Evolutionary conservation across 1,140 invertebrate species (phyloP).

Genomic region (Drosophila kohkoa): DNA sequence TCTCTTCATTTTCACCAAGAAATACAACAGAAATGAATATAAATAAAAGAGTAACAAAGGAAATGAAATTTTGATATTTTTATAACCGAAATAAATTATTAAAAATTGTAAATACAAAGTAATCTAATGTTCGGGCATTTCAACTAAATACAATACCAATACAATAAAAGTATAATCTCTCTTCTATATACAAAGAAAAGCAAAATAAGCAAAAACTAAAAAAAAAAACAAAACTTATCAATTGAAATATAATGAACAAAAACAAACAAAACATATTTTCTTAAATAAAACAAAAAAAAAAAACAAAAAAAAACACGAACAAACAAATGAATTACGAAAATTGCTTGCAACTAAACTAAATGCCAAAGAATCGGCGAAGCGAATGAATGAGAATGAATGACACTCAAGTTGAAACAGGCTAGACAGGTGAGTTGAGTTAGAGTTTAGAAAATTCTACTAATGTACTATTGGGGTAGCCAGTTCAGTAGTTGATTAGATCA

Average conservation of each 20-base stretch:
- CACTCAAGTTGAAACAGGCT: slow-evolving; percentile 9
- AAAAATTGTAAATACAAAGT: slow-evolving; percentile 70
- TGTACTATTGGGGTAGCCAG: not conserved
- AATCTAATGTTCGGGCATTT: slow-evolving; percentile 67
- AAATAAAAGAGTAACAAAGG: slow-evolving; percentile 9
- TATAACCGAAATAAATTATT: slow-evolving; percentile 60
- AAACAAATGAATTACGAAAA: slow-evolving; percentile 4
- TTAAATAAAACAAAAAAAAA: slow-evolving; percentile 37
- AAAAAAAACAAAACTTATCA: slow-evolving; percentile 45
- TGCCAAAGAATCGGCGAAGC: slow-evolving; percentile 48
- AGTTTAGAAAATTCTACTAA: slow-evolving; percentile 25
- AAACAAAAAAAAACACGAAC: slow-evolving; percentile 11
- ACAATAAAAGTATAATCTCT: slow-evolving; percentile 69
- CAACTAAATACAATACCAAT: slow-evolving; percentile 56
- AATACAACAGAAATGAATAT: slow-evolving; percentile 31
- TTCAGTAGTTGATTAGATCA: slow-evolving; percentile 23
- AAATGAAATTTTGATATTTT: slow-evolving; percentile 63
- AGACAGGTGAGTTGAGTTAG: slow-evolving; percentile 47
- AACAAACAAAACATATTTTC: slow-evolving; percentile 50
- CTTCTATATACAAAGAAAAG: slow-evolving; percentile 65
- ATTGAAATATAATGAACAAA: slow-evolving; percentile 51
- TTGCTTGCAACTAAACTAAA: slow-evolving; percentile 41
- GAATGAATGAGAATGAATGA: slow-evolving; percentile 22
- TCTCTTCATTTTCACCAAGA: slow-evolving; percentile 58
- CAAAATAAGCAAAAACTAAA: slow-evolving; percentile 17